A percentile compares a stretch with the other conserved stretches of the same genome.
phyloP scores from a whole-genome alignment of 2,113 vertebrate genomes.

The Tachysurus fulvidraco region DNA sequence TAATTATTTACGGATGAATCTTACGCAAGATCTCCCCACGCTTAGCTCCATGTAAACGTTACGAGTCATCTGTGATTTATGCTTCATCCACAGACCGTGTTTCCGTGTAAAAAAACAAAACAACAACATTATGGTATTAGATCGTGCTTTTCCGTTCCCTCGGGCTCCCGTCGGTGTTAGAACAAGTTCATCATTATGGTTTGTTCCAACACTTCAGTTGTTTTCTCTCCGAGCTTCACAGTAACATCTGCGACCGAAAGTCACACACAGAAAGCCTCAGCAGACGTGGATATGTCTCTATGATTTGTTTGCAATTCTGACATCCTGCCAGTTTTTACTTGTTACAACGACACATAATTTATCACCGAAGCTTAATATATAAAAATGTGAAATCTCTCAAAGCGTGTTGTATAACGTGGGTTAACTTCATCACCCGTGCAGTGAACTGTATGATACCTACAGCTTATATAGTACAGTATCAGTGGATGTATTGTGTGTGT shows the following conservation, averaged over 20 bases:
- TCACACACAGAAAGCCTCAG: neutral
- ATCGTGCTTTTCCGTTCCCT: neutral
- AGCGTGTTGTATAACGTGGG: neutral
- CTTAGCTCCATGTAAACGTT: neutral
- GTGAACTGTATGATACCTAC: neutral
- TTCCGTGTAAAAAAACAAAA: neutral
- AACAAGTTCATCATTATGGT: neutral
- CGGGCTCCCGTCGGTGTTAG: neutral
- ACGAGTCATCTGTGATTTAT: neutral
- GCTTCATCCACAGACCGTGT: neutral
- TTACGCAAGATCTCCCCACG: neutral
- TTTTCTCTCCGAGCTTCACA: neutral
- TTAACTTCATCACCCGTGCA: neutral
- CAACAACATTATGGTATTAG: neutral
- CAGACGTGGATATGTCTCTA: constrained; percentile 43
- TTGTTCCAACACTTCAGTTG: neutral
- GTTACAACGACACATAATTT: neutral
- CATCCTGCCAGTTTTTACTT: constrained; percentile 19
- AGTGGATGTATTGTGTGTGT: neutral
- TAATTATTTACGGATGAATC: neutral
- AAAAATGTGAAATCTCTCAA: constrained; percentile 8
- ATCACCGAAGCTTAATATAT: neutral
- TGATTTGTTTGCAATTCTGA: constrained; percentile 8
- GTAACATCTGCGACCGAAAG: neutral
- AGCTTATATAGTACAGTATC: constrained; percentile 31